These are phyloP conservation scores for Todus mexicanus DNA, from an alignment of 2,797 vertebrate species.

Conservation along the genomic window DNA sequence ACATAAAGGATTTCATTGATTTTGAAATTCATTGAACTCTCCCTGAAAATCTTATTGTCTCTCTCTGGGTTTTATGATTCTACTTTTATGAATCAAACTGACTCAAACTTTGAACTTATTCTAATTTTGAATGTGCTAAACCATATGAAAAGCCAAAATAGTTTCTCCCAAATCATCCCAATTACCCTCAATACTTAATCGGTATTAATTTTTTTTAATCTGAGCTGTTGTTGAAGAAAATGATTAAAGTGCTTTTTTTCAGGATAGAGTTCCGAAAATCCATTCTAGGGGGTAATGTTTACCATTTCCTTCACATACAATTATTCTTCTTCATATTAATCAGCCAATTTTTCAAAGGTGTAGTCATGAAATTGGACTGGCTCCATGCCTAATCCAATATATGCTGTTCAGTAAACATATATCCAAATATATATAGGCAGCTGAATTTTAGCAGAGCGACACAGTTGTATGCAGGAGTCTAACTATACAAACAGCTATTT, in stretches of 20 bases:
- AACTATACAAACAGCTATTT: not conserved
- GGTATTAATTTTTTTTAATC: not conserved
- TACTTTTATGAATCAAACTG: not conserved
- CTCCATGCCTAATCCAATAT: constrained; percentile 31
- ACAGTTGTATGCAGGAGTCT: not conserved
- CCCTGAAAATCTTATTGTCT: not conserved
- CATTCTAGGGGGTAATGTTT: not conserved
- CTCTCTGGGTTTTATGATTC: not conserved
- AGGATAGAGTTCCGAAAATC: not conserved
- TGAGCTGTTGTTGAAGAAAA: not conserved
- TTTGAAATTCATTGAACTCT: not conserved
- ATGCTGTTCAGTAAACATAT: constrained; percentile 6
- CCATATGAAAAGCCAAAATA: not conserved
- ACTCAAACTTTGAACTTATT: not conserved
- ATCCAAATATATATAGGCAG: not conserved
- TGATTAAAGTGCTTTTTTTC: not conserved
- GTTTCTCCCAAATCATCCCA: not conserved
- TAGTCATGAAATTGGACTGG: constrained; percentile 20
- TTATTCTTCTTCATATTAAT: constrained; percentile 49
- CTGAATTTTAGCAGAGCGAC: constrained; percentile 25
- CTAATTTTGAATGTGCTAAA: not conserved
- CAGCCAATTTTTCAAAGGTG: constrained; percentile 46
- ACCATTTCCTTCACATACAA: constrained; percentile 36
- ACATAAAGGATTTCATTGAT: constrained; percentile 2
- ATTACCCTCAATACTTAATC: not conserved